These are phyloP conservation scores for Chloropsis cyanopogon DNA, from an alignment of 2,113 vertebrate genomes.

Conservation along the genomic window DNA sequence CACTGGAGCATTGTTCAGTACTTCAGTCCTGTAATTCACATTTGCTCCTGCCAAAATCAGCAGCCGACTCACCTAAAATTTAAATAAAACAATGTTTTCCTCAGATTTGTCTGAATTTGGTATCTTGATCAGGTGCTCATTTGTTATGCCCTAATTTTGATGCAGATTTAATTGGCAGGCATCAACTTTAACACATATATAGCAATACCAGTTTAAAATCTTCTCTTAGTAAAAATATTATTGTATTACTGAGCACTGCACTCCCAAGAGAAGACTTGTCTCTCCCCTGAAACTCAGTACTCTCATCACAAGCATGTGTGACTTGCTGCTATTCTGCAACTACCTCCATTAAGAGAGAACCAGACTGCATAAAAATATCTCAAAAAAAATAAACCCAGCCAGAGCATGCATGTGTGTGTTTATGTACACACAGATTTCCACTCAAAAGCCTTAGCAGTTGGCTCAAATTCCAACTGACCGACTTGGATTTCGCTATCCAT, in stretches of 20 bases:
- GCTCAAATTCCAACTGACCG: not conserved
- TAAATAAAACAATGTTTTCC: not conserved
- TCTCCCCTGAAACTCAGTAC: not conserved
- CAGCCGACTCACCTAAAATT: conserved; percentile 90
- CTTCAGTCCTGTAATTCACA: conserved; percentile 94
- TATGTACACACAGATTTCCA: not conserved
- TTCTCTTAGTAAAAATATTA: not conserved
- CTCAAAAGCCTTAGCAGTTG: not conserved
- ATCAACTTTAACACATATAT: not conserved
- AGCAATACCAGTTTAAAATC: not conserved
- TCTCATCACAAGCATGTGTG: not conserved
- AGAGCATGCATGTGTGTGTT: fast-evolving
- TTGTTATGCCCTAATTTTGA: not conserved
- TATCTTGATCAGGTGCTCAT: not conserved
- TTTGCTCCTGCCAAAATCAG: conserved; percentile 94
- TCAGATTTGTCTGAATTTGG: not conserved
- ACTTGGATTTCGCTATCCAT: not conserved
- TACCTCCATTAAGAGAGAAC: not conserved
- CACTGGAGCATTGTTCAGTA: conserved; percentile 91
- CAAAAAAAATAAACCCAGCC: too few relatives aligned
- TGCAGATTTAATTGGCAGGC: not conserved
- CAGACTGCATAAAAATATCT: not conserved
- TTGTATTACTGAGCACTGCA: not conserved
- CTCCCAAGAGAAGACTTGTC: not conserved
- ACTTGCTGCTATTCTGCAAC: not conserved